phyloP scores from a whole-genome alignment of 2,888 invertebrate genomes.

The Conomelus anceps region DNA sequence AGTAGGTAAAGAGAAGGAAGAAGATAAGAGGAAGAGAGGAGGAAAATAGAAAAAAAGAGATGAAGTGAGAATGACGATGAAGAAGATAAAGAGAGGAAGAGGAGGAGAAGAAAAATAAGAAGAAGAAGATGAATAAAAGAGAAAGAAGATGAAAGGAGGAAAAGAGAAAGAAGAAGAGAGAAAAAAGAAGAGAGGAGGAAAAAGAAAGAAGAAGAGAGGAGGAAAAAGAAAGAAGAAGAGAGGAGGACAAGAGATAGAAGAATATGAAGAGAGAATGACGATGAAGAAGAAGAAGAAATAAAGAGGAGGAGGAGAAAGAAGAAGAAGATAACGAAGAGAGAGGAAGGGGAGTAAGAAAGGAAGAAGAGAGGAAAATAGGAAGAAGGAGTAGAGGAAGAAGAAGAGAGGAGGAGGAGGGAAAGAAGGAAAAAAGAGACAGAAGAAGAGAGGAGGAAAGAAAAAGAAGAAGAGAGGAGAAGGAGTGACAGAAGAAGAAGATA shows the following conservation, averaged over 20 bases:
- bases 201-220: constrained; percentile 4
- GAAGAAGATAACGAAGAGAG: constrained; percentile 8
- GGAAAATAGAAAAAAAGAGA: background rate
- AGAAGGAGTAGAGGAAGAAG: constrained; percentile 51
- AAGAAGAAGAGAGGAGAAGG: constrained; percentile 41
- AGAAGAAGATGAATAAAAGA: background rate
- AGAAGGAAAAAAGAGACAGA: constrained; percentile 53
- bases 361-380: constrained; percentile 40
- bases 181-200: constrained; percentile 13
- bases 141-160: background rate
- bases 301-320: constrained; percentile 5
- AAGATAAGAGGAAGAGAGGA: background rate
- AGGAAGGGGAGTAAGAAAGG: constrained; percentile 1
- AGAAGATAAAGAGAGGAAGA: background rate
- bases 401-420: constrained; percentile 51
- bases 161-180: constrained; percentile 3
- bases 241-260: constrained; percentile 16
- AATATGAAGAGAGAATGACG: constrained; percentile 20
- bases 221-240: constrained; percentile 23
- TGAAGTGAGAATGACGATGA: background rate
- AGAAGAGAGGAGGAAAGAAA: constrained; percentile 45
- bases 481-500: background rate
- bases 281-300: constrained; percentile 1
- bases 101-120: background rate
- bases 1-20: background rate